These are phyloP conservation scores for Clarias magur DNA, from an alignment of 2,113 vertebrate genomes.

Conservation along the genomic window DNA sequence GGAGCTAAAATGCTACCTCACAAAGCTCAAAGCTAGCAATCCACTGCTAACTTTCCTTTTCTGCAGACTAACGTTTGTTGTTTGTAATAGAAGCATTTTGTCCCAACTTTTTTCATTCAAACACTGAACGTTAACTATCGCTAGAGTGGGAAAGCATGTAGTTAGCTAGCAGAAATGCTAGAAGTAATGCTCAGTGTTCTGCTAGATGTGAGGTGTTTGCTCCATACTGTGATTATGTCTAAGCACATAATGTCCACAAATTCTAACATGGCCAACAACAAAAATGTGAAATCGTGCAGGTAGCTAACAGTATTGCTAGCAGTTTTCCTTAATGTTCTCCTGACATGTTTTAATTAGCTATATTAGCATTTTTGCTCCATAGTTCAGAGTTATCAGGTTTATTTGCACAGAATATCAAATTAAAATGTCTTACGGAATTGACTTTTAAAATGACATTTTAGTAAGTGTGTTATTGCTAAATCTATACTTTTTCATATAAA, in stretches of 20 bases:
- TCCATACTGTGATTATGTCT: not conserved
- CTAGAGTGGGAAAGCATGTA: not conserved
- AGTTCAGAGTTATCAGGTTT: not conserved
- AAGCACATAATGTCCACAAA: not conserved
- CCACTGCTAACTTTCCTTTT: not conserved
- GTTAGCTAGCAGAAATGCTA: not conserved
- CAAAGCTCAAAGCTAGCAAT: not conserved
- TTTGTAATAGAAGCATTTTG: not conserved
- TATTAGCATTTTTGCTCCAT: constrained; percentile 4
- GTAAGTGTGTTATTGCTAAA: constrained; percentile 75
- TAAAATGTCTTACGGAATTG: constrained; percentile 13
- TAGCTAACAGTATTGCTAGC: not conserved
- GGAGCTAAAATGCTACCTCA: constrained; percentile 46
- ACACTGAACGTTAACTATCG: not conserved
- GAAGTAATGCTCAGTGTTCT: not conserved
- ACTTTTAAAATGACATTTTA: constrained; percentile 20
- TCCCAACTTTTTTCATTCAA: too few species aligned
- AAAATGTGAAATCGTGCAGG: not conserved
- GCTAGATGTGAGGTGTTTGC: not conserved
- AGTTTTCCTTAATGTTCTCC: not conserved
- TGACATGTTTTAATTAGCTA: not conserved
- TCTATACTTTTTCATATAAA: constrained; percentile 70
- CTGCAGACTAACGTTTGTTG: not conserved
- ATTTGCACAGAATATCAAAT: not conserved
- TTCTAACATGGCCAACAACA: not conserved